phyloP scores from a whole-genome alignment of 2,113 vertebrate genomes.

The Myrmecophaga tridactyla region DNA sequence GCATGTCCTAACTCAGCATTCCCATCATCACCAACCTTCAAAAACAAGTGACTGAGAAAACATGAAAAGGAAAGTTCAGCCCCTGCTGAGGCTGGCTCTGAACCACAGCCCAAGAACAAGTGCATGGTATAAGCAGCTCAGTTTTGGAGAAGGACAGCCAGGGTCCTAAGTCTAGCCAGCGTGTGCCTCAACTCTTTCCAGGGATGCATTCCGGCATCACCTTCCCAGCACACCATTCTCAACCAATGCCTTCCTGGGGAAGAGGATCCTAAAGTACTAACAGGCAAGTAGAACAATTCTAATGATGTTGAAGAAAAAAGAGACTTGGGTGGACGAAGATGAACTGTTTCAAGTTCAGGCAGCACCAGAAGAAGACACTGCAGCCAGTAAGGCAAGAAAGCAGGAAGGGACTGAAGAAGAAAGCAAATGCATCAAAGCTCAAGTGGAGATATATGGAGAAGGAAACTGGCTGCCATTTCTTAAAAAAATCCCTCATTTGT shows the following conservation, averaged over 20 bases:
- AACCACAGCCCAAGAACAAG: slow-evolving; percentile 52
- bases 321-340: slow-evolving; percentile 84
- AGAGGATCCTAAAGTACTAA: slow-evolving; percentile 69
- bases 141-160: slow-evolving; percentile 85
- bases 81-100: slow-evolving; percentile 50
- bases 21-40: slow-evolving; percentile 79
- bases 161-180: slow-evolving; percentile 54
- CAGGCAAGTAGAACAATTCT: slow-evolving; percentile 55
- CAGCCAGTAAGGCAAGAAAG: slow-evolving; percentile 63
- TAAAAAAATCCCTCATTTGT: slow-evolving; percentile 81
- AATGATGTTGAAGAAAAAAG: slow-evolving; percentile 78
- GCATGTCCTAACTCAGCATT: slow-evolving; percentile 75
- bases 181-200: slow-evolving; percentile 61
- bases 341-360: slow-evolving; percentile 78
- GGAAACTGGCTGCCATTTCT: slow-evolving; percentile 89
- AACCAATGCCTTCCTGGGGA: slow-evolving; percentile 6
- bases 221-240: slow-evolving; percentile 61
- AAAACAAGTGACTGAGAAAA: slow-evolving; percentile 76
- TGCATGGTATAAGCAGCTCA: slow-evolving; percentile 81
- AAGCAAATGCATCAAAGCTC: slow-evolving; percentile 83
- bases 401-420: slow-evolving; percentile 88
- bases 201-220: slow-evolving; percentile 66
- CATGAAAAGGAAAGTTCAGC: slow-evolving; percentile 59
- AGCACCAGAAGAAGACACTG: slow-evolving; percentile 7
- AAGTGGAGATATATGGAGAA: slow-evolving; percentile 86